phyloP scores from a whole-genome alignment of 1,140 invertebrate species.

The Sycophila sp. region DNA sequence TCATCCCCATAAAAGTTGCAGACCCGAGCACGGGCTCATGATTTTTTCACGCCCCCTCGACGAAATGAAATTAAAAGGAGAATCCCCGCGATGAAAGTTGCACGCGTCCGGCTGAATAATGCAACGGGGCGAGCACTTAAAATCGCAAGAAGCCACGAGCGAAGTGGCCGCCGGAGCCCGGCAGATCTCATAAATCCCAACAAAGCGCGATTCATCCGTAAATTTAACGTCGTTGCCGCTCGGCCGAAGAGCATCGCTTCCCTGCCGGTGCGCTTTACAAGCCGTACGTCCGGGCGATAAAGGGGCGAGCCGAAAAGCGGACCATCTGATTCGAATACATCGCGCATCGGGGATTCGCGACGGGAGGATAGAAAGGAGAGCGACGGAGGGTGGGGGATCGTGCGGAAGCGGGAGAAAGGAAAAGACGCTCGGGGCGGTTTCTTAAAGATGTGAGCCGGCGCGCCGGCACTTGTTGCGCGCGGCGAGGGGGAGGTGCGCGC shows the following conservation, averaged over 20 bases:
- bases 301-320: background rate
- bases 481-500: constrained; percentile 45
- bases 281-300: no score
- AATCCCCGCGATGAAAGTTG: no score
- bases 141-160: no score
- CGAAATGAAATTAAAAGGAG: no score
- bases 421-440: constrained; percentile 46
- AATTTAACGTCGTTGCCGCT: constrained; percentile 3
- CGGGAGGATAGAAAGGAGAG: background rate
- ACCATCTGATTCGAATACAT: constrained; percentile 30
- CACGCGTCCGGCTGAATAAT: no score
- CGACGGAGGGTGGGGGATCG: background rate
- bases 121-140: no score
- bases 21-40: no score
- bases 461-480: constrained; percentile 62
- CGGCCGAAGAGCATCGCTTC: no score
- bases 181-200: background rate
- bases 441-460: constrained; percentile 61
- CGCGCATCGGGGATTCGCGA: background rate
- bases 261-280: no score
- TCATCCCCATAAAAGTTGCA: no score
- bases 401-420: background rate
- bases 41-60: no score
- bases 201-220: constrained; percentile 2
- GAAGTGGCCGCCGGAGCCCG: no score